Base-by-base conservation (phyloP, 2,797 vertebrate species). In the Cebuella pygmaea region DNA sequence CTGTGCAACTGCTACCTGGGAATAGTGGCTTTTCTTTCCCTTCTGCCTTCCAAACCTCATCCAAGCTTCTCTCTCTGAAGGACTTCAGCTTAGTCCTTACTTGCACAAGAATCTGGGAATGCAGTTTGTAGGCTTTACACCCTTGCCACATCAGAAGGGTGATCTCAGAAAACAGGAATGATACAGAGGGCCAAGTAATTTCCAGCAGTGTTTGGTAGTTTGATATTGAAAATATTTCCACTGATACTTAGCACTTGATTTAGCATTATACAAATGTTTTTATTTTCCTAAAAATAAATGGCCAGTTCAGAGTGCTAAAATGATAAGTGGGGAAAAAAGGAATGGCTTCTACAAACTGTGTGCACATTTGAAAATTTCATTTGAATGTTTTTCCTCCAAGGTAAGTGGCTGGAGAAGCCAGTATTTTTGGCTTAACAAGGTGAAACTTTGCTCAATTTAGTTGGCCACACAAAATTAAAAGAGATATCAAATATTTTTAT, bases 401-500 rank as follows among this genome's bases (percentile, higher is more conserved):
- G 26, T 33, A 88, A 67, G 93, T 26, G 36, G 1, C 67, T 87
- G 46, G 44, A 48, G 39, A 94, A 44, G 39, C 84, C 74, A 90
- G 24, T 39, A 36, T n/a, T 92, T 93, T 91, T 70, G 72, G 9
- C 50, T 44, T 80, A 64, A 27, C 80, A 33, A 92, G 80, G 41
- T 70, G 48, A 55, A 96, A 52, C 22, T 14, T 84, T 97, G 48
- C n/a, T 48, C 57, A 64, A 24, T 79, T 88, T 80, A 55, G 50
- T 75, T 86, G 39, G 17, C 7, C 36, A 80, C 13, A 50, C 15
- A 64, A 72, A 96, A 96, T 95, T 84, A 83, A 89, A 96, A 94
- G 50, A 46, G 27, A 83, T 93, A 57, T 90, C 83, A 84, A 85
- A 55, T 90, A 86, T 52, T 92, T 95, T 76, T 76, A 94, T 67